phyloP scores from a whole-genome alignment of 1,140 invertebrate species.

The Zaprionus nigranus region DNA sequence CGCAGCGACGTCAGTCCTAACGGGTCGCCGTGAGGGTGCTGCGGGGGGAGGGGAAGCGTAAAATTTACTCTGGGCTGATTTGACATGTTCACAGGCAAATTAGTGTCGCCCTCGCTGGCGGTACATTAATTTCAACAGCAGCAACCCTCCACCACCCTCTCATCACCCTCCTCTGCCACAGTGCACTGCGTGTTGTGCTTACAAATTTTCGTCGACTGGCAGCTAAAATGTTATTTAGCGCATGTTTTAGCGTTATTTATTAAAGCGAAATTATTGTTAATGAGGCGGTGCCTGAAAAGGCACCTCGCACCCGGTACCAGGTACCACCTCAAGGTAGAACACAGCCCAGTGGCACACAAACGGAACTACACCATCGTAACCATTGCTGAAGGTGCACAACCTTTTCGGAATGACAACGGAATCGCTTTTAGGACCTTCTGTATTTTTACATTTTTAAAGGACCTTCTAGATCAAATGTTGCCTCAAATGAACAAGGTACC shows the following conservation, averaged over 20 bases:
- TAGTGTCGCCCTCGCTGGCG: conserved; percentile 74
- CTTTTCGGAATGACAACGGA: not conserved
- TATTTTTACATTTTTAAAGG: no score
- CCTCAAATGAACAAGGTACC: no score
- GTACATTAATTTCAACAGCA: conserved; percentile 73
- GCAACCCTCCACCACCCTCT: not conserved
- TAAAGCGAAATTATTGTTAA: conserved; percentile 83
- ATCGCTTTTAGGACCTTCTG: not conserved
- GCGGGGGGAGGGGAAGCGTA: conserved; percentile 40
- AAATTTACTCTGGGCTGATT: conserved; percentile 77
- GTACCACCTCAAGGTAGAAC: not conserved
- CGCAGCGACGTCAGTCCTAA: conserved; percentile 27
- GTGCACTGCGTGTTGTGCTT: conserved; percentile 47
- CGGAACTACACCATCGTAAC: no score
- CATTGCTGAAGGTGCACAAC: not conserved
- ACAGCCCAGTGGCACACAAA: not conserved
- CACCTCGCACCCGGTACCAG: not conserved
- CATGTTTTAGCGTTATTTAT: conserved; percentile 83
- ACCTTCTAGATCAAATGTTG: no score
- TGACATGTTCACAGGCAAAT: conserved; percentile 83
- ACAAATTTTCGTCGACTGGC: conserved; percentile 53
- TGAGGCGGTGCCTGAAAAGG: conserved; percentile 46
- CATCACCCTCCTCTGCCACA: not conserved
- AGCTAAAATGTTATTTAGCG: conserved; percentile 80
- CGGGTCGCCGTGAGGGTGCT: no score